phyloP scores from a whole-genome alignment of 2,113 vertebrate genomes.

The Cygnus buccinator region DNA sequence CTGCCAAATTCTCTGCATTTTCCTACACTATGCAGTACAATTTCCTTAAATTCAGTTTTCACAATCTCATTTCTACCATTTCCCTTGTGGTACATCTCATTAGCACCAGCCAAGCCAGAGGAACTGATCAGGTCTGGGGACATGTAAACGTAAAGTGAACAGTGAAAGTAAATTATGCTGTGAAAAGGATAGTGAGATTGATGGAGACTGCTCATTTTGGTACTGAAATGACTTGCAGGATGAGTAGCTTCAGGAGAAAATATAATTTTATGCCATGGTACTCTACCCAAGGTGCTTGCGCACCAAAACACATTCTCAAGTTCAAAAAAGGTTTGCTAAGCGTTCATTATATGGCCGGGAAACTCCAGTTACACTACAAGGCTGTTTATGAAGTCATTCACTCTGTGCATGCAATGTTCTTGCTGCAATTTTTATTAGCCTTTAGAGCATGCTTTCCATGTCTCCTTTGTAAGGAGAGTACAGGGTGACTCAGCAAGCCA shows the following conservation, averaged over 20 bases:
- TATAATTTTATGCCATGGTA: background rate
- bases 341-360: background rate
- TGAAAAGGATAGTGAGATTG: background rate
- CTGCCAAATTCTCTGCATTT: background rate
- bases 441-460: background rate
- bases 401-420: background rate
- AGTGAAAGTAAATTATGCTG: background rate
- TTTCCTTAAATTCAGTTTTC: background rate
- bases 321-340: constrained; percentile 11
- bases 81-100: background rate
- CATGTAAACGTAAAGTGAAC: background rate
- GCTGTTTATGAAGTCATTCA: constrained; percentile 14
- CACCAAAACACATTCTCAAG: background rate
- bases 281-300: background rate
- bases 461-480: background rate
- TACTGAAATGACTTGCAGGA: background rate
- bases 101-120: background rate
- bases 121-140: background rate
- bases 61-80: background rate
- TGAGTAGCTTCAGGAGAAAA: background rate
- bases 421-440: background rate
- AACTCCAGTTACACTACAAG: background rate
- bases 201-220: background rate
- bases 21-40: background rate
- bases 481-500: background rate